Evolutionary conservation across 1,140 invertebrate species (phyloP).

Genomic region (Popillia japonica): DNA sequence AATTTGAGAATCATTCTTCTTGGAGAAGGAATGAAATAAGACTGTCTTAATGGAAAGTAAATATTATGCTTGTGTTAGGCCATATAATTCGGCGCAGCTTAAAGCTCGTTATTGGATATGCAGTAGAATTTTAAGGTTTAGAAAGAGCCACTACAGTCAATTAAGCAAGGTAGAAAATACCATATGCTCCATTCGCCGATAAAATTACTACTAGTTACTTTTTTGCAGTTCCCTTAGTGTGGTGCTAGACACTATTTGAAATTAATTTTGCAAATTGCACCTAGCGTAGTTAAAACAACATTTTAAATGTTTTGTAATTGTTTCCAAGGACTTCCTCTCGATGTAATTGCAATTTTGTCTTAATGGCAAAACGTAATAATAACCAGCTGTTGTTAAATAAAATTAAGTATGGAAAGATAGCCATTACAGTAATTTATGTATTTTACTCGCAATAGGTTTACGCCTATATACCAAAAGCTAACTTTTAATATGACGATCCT

Average conservation of each 20-base stretch:
- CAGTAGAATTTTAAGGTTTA: not conserved
- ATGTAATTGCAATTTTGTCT: not conserved
- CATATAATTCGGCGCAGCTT: no score
- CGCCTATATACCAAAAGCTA: no score
- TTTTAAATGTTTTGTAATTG: conserved; percentile 23
- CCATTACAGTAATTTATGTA: no score
- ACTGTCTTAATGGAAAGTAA: no score
- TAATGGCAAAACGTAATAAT: no score
- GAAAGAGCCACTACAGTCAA: conserved; percentile 37
- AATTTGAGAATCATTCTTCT: not conserved
- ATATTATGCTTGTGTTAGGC: no score
- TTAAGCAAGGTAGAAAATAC: conserved; percentile 36
- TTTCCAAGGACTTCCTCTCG: not conserved
- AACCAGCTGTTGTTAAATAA: no score
- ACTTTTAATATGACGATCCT: no score
- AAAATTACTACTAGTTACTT: conserved; percentile 35
- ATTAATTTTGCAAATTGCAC: conserved; percentile 35
- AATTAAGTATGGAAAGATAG: no score
- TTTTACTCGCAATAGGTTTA: no score
- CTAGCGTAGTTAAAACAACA: not conserved
- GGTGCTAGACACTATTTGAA: conserved; percentile 8
- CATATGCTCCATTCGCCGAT: not conserved
- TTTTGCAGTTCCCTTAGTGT: conserved; percentile 24
- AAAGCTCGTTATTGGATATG: not conserved
- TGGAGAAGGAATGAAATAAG: not conserved